phyloP scores from a whole-genome alignment of 2,113 vertebrate genomes.

The Pygoscelis antarcticus region DNA sequence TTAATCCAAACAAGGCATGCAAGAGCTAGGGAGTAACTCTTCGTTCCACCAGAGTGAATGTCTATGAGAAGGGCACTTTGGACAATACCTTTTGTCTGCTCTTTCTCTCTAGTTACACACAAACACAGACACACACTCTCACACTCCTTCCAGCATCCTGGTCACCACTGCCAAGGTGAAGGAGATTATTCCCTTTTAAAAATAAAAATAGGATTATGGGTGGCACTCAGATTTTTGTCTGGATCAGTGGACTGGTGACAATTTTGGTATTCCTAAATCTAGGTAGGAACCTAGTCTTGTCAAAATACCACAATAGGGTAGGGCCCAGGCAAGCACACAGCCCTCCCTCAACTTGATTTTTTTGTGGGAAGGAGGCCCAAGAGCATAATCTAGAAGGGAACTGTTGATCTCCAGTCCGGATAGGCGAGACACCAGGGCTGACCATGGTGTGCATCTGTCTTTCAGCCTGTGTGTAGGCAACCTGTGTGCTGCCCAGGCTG shows the following conservation, averaged over 20 bases:
- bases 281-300: neutral
- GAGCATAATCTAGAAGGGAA: neutral
- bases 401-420: neutral
- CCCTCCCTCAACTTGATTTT: neutral
- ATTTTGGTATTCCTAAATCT: neutral
- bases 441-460: neutral
- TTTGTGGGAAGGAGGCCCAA: neutral
- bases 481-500: neutral
- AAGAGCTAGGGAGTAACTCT: neutral
- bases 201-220: neutral
- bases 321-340: neutral
- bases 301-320: neutral
- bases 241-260: neutral
- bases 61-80: neutral
- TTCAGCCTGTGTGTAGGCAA: neutral
- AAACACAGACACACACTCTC: neutral
- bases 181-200: neutral
- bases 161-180: neutral
- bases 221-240: neutral
- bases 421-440: accelerated
- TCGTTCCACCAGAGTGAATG: neutral
- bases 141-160: neutral
- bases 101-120: neutral
- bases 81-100: neutral
- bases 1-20: neutral